Percentiles rank a stretch among this genome's conserved stretches.
These are phyloP conservation scores for Caenorhabditis sinica DNA, from an alignment of 2,888 invertebrate species.

Conservation along the genomic window DNA sequence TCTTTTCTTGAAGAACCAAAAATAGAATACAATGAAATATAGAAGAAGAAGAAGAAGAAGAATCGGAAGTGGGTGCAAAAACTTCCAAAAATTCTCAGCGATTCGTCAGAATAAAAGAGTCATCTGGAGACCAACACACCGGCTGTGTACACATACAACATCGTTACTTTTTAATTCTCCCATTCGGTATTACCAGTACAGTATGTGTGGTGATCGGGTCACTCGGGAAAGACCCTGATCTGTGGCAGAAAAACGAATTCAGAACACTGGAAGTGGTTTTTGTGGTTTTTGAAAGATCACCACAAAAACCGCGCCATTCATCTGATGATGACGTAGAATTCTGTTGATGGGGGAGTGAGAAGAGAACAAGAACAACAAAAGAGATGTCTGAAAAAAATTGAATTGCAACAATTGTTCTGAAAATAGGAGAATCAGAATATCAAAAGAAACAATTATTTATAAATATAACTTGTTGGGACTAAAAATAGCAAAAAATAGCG, in stretches of 20 bases:
- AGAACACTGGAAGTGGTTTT: neutral
- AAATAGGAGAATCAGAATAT: constrained; percentile 28
- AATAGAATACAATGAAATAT: constrained; percentile 20
- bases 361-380: neutral
- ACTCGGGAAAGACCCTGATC: constrained; percentile 35
- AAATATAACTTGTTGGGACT: neutral
- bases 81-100: neutral
- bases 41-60: neutral
- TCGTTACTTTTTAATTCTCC: constrained; percentile 34
- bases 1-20: constrained; percentile 13
- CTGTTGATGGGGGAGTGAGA: neutral
- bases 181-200: neutral
- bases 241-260: constrained; percentile 38
- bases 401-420: neutral
- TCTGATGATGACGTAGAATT: constrained; percentile 10
- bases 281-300: constrained; percentile 10
- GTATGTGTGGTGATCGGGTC: constrained; percentile 1
- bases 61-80: neutral
- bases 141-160: constrained; percentile 29
- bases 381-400: constrained; percentile 11
- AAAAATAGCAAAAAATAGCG: neutral
- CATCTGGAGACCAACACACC: constrained; percentile 17
- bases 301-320: neutral
- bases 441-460: constrained; percentile 9
- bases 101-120: neutral